Evolutionary conservation across 2,888 invertebrate genomes (phyloP).

Genomic region (Trisateles emortualis): DNA sequence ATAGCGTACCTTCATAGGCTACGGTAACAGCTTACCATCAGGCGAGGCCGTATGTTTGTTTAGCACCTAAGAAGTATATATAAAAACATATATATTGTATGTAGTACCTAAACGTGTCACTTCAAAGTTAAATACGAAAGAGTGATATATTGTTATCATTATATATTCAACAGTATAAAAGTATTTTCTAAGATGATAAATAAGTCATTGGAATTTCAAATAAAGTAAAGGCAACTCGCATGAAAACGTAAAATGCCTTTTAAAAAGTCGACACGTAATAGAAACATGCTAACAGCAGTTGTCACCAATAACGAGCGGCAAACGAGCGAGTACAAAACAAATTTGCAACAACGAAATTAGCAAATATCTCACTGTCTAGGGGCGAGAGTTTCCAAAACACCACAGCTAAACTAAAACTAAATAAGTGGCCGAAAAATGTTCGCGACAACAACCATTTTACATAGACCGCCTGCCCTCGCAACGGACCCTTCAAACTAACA

Average conservation of each 20-base stretch:
- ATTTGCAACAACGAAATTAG: constrained; percentile 82
- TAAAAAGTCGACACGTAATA: not conserved
- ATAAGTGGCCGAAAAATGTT: constrained; percentile 82
- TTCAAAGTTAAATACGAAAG: no score
- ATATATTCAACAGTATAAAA: no score
- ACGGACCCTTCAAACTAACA: not conserved
- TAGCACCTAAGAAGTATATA: no score
- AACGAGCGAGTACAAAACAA: constrained; percentile 68
- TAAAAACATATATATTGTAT: no score
- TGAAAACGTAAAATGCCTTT: not conserved
- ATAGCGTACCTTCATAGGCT: no score
- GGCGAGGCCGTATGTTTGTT: no score
- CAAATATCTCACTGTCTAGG: constrained; percentile 82
- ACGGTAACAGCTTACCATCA: no score
- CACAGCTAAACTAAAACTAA: constrained; percentile 78
- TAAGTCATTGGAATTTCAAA: no score
- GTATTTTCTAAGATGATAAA: no score
- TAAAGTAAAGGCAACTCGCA: no score
- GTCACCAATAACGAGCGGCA: constrained; percentile 29
- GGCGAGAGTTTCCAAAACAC: constrained; percentile 73
- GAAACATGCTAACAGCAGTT: constrained; percentile 30
- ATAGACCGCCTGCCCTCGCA: constrained; percentile 46
- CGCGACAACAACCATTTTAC: constrained; percentile 57
- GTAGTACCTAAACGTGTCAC: no score
- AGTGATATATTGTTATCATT: no score